A percentile compares a stretch with the other conserved stretches of the same genome.
Evolutionary conservation across 2,888 invertebrate genomes (phyloP).

Genomic region (Hofmannophila pseudospretella): DNA sequence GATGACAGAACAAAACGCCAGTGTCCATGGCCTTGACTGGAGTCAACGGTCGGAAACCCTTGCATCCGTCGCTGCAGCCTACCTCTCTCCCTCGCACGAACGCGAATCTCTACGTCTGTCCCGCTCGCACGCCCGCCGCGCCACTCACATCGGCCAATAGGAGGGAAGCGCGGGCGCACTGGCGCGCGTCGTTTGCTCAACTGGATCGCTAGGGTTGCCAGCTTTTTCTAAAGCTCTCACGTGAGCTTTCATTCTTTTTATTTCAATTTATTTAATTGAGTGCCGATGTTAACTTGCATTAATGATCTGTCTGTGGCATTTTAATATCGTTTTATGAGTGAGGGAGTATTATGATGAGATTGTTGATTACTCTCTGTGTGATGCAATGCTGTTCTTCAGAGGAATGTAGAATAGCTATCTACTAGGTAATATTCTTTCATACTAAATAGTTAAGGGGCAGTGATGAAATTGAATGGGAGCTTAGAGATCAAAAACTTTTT

Average conservation of each 20-base stretch:
- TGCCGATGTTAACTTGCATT: slow-evolving; percentile 39
- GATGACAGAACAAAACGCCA: slow-evolving; percentile 61
- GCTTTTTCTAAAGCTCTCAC: slow-evolving; percentile 65
- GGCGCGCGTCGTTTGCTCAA: slow-evolving; percentile 69
- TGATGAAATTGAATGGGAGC: no score
- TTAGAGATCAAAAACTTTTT: no score
- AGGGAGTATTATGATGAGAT: background rate
- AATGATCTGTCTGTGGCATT: slow-evolving; percentile 31
- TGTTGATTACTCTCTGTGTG: no score
- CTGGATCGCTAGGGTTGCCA: slow-evolving; percentile 71
- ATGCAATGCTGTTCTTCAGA: no score
- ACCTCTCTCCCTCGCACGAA: slow-evolving; percentile 38
- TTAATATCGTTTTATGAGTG: slow-evolving; percentile 21
- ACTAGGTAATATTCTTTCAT: no score
- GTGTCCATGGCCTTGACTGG: slow-evolving; percentile 66
- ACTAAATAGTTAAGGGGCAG: no score
- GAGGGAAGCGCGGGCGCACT: slow-evolving; percentile 62
- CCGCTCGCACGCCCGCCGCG: slow-evolving; percentile 44
- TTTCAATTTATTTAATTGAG: slow-evolving; percentile 53
- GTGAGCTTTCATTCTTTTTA: slow-evolving; percentile 48
- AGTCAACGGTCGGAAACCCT: slow-evolving; percentile 75
- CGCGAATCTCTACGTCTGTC: slow-evolving; percentile 22
- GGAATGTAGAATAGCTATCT: no score
- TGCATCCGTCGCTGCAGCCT: slow-evolving; percentile 66
- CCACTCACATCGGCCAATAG: slow-evolving; percentile 47